phyloP scores from a whole-genome alignment of 2,113 vertebrate species.

The Pseudonaja textilis region DNA sequence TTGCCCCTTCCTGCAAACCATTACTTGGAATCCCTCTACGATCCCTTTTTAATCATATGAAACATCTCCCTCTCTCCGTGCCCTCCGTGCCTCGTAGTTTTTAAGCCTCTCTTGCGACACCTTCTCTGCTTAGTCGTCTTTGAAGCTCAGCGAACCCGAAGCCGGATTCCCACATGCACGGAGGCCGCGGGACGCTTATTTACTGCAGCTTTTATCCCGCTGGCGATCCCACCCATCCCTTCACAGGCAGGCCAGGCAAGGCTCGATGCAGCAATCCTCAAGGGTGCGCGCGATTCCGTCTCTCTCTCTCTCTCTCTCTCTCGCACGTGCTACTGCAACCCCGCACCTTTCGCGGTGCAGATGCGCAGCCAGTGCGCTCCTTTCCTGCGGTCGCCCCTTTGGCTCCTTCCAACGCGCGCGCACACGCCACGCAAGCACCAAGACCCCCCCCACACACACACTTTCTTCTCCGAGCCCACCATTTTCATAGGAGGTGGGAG shows the following conservation, averaged over 20 bases:
- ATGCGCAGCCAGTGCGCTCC: neutral
- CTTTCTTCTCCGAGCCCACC: neutral
- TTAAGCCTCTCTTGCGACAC: neutral
- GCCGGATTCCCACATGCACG: neutral
- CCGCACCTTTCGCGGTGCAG: neutral
- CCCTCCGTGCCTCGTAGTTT: neutral
- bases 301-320: neutral
- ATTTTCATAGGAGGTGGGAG: neutral
- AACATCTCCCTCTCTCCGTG: neutral
- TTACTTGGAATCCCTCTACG: neutral
- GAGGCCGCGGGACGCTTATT: neutral
- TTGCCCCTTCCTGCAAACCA: neutral
- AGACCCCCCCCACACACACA: no score
- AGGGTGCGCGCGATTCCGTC: neutral
- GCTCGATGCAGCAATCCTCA: neutral
- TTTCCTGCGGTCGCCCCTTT: neutral
- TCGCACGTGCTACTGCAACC: neutral
- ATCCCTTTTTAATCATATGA: neutral
- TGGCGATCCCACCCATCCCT: neutral
- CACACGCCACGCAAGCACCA: neutral
- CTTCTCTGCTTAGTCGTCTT: neutral
- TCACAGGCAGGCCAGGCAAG: neutral
- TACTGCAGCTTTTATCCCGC: neutral
- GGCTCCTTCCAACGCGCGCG: neutral
- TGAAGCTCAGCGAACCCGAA: no score